Percentiles rank a stretch among this genome's conserved stretches.
Evolutionary conservation across 2,888 invertebrate genomes (phyloP).

Genomic region (Caenorhabditis macrosperma): DNA sequence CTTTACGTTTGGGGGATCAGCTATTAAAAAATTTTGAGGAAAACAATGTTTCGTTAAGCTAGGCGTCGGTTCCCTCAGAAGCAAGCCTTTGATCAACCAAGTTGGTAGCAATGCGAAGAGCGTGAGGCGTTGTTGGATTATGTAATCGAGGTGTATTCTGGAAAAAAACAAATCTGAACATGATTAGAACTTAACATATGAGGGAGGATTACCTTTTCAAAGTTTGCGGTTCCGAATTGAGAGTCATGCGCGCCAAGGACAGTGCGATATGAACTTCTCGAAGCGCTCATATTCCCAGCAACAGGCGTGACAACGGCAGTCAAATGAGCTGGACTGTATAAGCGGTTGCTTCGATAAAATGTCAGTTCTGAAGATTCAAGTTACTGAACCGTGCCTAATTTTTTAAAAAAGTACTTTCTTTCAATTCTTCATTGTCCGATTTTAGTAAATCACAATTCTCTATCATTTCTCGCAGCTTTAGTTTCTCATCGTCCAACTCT

Average conservation of each 20-base stretch:
- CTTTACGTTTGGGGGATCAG: too few relatives aligned
- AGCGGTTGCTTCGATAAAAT: neutral
- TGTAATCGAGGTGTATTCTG: too few relatives aligned
- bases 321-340: neutral
- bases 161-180: too few relatives aligned
- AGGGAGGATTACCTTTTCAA: neutral
- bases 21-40: too few relatives aligned
- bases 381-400: neutral
- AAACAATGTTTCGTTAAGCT: too few relatives aligned
- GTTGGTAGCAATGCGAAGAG: too few relatives aligned
- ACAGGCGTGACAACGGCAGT: neutral
- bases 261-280: neutral
- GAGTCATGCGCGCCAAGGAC: neutral
- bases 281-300: neutral
- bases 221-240: neutral
- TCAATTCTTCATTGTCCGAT: slow-evolving; percentile 28
- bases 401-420: slow-evolving; percentile 22
- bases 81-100: too few relatives aligned
- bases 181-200: too few relatives aligned
- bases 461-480: slow-evolving; percentile 26
- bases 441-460: slow-evolving; percentile 24
- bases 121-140: too few relatives aligned
- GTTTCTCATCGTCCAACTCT: slow-evolving; percentile 38
- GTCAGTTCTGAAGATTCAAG: neutral
- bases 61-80: too few relatives aligned